A percentile compares a stretch with the other conserved stretches of the same genome.
phyloP scores from a whole-genome alignment of 2,888 invertebrate species.

The Scaptomyza tumidula region DNA sequence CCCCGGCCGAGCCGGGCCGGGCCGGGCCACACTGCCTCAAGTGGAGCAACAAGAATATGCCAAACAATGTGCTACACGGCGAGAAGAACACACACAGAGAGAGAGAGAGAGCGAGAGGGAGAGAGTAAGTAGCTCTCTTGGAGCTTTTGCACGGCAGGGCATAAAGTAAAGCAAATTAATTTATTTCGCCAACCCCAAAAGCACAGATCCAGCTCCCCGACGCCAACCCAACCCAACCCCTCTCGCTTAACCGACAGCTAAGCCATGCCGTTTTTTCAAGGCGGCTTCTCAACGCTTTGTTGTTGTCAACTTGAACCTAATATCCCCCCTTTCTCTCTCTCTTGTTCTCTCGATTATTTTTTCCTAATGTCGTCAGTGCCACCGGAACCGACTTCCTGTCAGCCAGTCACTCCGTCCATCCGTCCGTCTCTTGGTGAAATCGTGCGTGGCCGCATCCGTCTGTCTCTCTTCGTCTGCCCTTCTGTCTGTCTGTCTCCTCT shows the following conservation, averaged over 20 bases:
- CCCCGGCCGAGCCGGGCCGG: conserved; percentile 27
- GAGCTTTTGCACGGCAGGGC: background rate
- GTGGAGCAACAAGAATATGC: conserved; percentile 17
- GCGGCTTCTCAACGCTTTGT: conserved; percentile 36
- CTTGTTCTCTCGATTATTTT: background rate
- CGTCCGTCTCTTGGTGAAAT: conserved; percentile 30
- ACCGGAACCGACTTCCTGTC: conserved; percentile 45
- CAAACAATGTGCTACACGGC: conserved; percentile 27
- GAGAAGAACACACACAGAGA: background rate
- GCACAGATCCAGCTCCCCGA: background rate
- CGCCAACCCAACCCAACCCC: background rate
- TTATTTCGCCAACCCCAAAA: conserved; percentile 44
- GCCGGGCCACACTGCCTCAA: background rate
- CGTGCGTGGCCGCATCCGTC: conserved; percentile 45
- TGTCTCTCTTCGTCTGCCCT: conserved; percentile 8
- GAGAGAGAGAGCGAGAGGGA: background rate
- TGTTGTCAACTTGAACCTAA: conserved; percentile 39
- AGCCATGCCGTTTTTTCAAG: conserved; percentile 20
- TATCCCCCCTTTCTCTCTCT: background rate
- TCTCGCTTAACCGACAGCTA: conserved; percentile 7
- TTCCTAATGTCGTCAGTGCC: conserved; percentile 22
- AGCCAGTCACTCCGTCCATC: conserved; percentile 13
- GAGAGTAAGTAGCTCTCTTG: background rate
- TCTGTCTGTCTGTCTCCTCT: background rate
- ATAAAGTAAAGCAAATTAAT: conserved; percentile 57